These are phyloP conservation scores for Tipula unca DNA, from an alignment of 2,888 invertebrate species.

Conservation along the genomic window DNA sequence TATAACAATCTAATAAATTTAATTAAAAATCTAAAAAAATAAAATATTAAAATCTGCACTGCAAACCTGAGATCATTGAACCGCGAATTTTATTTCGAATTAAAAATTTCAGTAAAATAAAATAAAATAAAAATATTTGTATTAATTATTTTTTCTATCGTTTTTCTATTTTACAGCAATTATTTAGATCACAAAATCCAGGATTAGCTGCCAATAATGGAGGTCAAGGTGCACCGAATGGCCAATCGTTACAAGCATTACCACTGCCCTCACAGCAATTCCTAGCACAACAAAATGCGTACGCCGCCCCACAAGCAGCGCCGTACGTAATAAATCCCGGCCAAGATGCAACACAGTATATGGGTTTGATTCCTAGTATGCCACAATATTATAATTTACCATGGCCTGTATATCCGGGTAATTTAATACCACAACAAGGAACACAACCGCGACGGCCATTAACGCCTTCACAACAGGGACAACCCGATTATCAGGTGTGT, in stretches of 20 bases:
- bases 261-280: conserved; percentile 71
- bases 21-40: neutral
- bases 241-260: conserved; percentile 61
- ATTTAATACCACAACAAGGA: conserved; percentile 59
- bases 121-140: neutral
- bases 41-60: neutral
- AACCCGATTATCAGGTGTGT: conserved; percentile 44
- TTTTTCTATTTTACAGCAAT: conserved; percentile 57
- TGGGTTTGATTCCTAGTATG: conserved; percentile 72
- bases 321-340: conserved; percentile 81
- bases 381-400: conserved; percentile 92
- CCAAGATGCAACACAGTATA: conserved; percentile 69
- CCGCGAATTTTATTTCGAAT: neutral
- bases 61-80: neutral
- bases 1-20: neutral
- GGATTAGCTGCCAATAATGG: conserved; percentile 56
- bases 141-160: conserved; percentile 17
- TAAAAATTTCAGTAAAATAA: conserved; percentile 15
- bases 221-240: conserved; percentile 59
- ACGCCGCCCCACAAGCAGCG: conserved; percentile 62
- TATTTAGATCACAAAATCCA: conserved; percentile 80
- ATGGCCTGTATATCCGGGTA: conserved; percentile 86
- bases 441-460: conserved; percentile 67
- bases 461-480: conserved; percentile 62
- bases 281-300: conserved; percentile 61